Evolutionary conservation across 2,113 vertebrate genomes (phyloP).

Genomic region (Albula glossodonta): DNA sequence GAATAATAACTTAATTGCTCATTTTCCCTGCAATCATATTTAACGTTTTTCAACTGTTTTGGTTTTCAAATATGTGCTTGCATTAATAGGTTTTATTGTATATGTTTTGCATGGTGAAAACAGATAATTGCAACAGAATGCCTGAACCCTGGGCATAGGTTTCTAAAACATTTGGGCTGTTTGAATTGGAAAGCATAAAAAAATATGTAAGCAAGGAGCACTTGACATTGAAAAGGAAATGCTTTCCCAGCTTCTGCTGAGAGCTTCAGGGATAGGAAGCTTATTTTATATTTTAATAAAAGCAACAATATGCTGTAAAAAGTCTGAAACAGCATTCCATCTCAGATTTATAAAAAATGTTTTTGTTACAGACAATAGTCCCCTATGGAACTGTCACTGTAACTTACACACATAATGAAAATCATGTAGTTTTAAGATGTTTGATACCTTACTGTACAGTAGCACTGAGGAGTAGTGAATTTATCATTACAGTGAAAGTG

Average conservation of each 20-base stretch:
- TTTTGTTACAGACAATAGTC: neutral
- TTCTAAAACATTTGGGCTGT: neutral
- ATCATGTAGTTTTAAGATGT: neutral
- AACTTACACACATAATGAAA: neutral
- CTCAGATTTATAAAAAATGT: too few relatives aligned
- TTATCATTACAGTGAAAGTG: neutral
- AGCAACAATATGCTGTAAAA: too few relatives aligned
- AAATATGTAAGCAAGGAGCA: neutral
- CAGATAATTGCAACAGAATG: neutral
- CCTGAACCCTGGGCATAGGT: neutral
- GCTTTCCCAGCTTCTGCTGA: neutral
- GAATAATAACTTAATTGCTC: slow-evolving; percentile 60
- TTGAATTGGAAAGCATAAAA: neutral
- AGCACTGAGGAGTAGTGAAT: too few relatives aligned
- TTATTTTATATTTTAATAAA: too few relatives aligned
- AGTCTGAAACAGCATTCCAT: too few relatives aligned
- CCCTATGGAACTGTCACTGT: neutral
- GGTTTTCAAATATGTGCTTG: slow-evolving; percentile 33
- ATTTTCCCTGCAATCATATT: slow-evolving; percentile 56
- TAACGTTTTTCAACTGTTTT: slow-evolving; percentile 46
- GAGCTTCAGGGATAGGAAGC: neutral
- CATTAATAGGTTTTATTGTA: slow-evolving; percentile 29
- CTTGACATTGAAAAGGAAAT: neutral
- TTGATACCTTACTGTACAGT: too few relatives aligned
- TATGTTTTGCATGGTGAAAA: neutral